Percentiles rank a stretch among this genome's conserved stretches.
Conservation (phyloP, 2,888 invertebrate genomes). For the Mythimna ferrago region DNA sequence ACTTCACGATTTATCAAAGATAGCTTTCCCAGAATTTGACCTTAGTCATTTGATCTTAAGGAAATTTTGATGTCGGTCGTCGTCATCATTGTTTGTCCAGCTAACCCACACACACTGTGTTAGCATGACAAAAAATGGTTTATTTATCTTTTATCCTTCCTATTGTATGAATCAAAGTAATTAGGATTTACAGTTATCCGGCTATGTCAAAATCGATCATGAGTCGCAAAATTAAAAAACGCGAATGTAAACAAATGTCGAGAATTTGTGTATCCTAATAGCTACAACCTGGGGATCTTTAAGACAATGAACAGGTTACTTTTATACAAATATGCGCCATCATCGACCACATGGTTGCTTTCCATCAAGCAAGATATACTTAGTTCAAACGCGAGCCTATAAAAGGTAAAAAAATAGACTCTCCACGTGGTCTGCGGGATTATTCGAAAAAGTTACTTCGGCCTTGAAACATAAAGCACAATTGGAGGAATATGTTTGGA, state of each 20-base stretch:
- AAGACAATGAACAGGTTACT: too few species aligned
- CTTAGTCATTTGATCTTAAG: constrained; percentile 33
- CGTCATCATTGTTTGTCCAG: constrained; percentile 10
- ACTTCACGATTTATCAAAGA: constrained; percentile 8
- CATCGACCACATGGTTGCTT: too few species aligned
- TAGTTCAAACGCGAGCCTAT: too few species aligned
- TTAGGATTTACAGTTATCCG: not conserved
- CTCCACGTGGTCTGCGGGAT: not conserved
- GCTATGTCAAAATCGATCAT: not conserved
- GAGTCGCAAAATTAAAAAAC: too few species aligned
- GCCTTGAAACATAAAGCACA: too few species aligned
- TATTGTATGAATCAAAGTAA: not conserved
- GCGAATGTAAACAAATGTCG: too few species aligned
- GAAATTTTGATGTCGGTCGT: constrained; percentile 16
- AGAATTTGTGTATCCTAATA: too few species aligned
- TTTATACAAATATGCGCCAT: too few species aligned
- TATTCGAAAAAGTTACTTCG: not conserved
- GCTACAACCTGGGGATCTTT: too few species aligned
- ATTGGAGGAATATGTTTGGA: too few species aligned
- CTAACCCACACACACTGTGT: not conserved
- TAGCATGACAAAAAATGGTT: not conserved
- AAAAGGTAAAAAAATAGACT: too few species aligned
- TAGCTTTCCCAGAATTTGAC: constrained; percentile 34
- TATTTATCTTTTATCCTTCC: constrained; percentile 2
- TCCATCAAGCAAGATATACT: too few species aligned